These are phyloP conservation scores for Paramuricea clavata DNA, from an alignment of 92 coral and sea anemone genomes.

Conservation along the genomic window DNA sequence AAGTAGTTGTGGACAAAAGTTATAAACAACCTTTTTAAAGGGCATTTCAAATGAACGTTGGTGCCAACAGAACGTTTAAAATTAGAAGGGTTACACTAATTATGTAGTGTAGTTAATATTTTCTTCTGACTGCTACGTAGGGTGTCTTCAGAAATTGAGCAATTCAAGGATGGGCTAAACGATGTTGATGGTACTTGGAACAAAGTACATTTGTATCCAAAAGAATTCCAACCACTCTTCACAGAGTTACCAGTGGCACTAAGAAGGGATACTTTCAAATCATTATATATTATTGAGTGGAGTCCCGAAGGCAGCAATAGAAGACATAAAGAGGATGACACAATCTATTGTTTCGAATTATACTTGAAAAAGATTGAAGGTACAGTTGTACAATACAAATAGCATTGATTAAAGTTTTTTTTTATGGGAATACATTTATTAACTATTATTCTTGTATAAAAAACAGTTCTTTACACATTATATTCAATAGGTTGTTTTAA, in stretches of 20 bases:
- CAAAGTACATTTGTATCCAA: conserved; percentile 26
- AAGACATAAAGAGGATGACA: conserved; percentile 39
- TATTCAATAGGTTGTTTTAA: not conserved
- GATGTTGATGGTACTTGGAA: conserved; percentile 53
- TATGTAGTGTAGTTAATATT: conserved; percentile 5
- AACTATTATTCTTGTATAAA: not conserved
- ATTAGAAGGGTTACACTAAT: no score
- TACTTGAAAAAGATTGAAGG: conserved; percentile 47
- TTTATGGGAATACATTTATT: no score
- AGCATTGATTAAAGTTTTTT: no score
- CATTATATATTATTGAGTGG: conserved; percentile 48
- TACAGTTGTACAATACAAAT: conserved; percentile 7
- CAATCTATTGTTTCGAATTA: conserved; percentile 57
- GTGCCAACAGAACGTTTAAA: no score
- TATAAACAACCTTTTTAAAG: no score
- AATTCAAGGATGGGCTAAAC: conserved; percentile 50
- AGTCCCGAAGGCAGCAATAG: conserved; percentile 58
- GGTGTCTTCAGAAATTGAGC: conserved; percentile 55
- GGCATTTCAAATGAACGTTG: no score
- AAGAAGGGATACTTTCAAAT: conserved; percentile 38
- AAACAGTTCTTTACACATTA: not conserved
- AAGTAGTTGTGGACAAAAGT: no score
- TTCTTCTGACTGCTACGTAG: conserved; percentile 1
- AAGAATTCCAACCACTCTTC: conserved; percentile 51
- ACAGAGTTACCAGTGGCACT: conserved; percentile 25